These are phyloP conservation scores for Cepaea nemoralis DNA, from an alignment of 1,140 invertebrate genomes.

Conservation along the genomic window DNA sequence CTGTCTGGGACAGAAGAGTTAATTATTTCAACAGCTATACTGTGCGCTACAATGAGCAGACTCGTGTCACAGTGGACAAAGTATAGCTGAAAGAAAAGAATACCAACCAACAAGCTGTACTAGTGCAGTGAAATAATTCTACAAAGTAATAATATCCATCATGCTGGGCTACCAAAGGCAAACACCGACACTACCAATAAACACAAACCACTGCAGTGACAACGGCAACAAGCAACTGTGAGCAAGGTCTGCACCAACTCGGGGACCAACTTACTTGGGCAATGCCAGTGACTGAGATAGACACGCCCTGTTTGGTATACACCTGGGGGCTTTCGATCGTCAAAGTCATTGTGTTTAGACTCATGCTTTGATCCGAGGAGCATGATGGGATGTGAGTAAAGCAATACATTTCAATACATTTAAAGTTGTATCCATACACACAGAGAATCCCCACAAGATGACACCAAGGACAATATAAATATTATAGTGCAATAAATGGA, in stretches of 20 bases:
- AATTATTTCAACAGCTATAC: too few relatives aligned
- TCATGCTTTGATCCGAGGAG: slow-evolving; percentile 79
- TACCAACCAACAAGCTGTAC: background rate
- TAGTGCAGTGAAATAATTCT: too few relatives aligned
- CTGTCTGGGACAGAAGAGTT: too few relatives aligned
- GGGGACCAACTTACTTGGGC: slow-evolving; percentile 81
- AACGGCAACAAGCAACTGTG: background rate
- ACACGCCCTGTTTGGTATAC: slow-evolving; percentile 95
- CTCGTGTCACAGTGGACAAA: too few relatives aligned
- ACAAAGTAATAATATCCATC: background rate
- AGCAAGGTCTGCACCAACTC: background rate
- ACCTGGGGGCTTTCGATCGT: slow-evolving; percentile 77
- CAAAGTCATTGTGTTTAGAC: slow-evolving; percentile 95
- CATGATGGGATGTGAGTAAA: slow-evolving; percentile 4
- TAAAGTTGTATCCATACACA: background rate
- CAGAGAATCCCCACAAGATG: background rate
- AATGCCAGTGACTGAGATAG: slow-evolving; percentile 96
- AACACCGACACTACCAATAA: background rate
- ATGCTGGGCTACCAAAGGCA: background rate
- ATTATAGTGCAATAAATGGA: too few relatives aligned
- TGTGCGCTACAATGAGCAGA: too few relatives aligned
- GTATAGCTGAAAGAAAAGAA: too few relatives aligned
- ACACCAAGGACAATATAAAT: too few relatives aligned
- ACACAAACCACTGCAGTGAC: background rate
- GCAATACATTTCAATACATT: background rate